Conservation (phyloP, 1,140 invertebrate genomes). For the Leucophenga varia region DNA sequence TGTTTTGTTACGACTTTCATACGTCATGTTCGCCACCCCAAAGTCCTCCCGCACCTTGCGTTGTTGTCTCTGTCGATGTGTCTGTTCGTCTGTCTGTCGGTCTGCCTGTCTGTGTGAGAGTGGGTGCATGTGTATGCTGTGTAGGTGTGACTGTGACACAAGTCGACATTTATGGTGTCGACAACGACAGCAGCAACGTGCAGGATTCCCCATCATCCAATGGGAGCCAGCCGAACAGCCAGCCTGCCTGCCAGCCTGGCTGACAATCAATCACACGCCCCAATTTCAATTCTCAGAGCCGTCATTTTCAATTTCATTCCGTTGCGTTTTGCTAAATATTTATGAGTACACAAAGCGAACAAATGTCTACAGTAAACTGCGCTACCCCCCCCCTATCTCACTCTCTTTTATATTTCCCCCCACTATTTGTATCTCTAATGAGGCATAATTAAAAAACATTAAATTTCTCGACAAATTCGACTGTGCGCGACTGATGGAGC, state of each 20-base stretch:
- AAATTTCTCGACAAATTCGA: slow-evolving; percentile 24
- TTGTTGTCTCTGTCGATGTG: slow-evolving; percentile 2
- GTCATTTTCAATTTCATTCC: slow-evolving; percentile 38
- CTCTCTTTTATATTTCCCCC: not conserved
- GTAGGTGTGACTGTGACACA: slow-evolving; percentile 43
- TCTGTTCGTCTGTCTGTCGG: not conserved
- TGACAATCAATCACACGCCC: slow-evolving; percentile 47
- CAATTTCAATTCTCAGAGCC: slow-evolving; percentile 33
- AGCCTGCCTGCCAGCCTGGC: slow-evolving; percentile 11
- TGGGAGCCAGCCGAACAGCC: slow-evolving; percentile 8
- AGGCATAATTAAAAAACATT: slow-evolving; percentile 48
- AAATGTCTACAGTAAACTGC: too few species aligned
- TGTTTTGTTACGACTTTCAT: slow-evolving; percentile 50
- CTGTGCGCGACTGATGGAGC: not conserved
- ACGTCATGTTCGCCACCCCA: slow-evolving; percentile 31
- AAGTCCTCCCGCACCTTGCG: slow-evolving; percentile 3
- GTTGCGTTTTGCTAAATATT: slow-evolving; percentile 35
- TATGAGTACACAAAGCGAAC: too few species aligned
- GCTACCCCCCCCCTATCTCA: not conserved
- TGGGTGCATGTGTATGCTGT: slow-evolving; percentile 9
- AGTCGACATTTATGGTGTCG: slow-evolving; percentile 50
- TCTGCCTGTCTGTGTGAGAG: slow-evolving; percentile 7
- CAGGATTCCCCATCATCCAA: slow-evolving; percentile 23
- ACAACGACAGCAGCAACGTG: slow-evolving; percentile 24
- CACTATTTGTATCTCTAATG: slow-evolving; percentile 35